Base-by-base conservation (phyloP, 2,888 invertebrate species). In the Syrista parreyssii region DNA sequence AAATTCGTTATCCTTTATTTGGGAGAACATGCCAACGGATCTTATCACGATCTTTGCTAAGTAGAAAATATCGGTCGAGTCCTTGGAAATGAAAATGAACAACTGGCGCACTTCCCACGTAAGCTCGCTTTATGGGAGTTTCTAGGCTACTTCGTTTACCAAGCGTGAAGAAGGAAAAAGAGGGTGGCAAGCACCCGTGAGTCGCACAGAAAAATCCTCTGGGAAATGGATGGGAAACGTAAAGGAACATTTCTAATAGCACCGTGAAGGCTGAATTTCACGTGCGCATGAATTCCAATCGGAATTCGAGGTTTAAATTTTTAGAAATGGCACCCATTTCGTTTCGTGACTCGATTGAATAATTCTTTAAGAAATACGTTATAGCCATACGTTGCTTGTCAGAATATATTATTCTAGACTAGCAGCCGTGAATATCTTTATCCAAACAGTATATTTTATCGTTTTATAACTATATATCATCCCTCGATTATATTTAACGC, bases 251-350 rank as follows among this genome's bases (percentile, higher is more conserved):
- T 76, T 73, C 68, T 84, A 83, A 84, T 79, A 82, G 77, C 80
- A 77, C 77, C 83, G 79, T 80, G 80, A 83, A 79, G 76, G 79
- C 79, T 76, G 79, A 80, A 83, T 82, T 74, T 75, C 80, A 79
- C 79, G 79, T 80, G 76, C 55, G 9, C 55, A 23, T 55, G 55
- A 55, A 55, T 55, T 23, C 55, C 55, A 55, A 55, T 55, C 23
- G 55, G 23, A 55, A 55, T 55, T 55, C 23, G 55, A 55, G 9
- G 55, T 23, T 23, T 23, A 9, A 55, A 15, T 23, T 55, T 23
- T 23, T 2, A 9, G 1, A 9, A 55, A 55, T 55, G 9, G 23
- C 55, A 23, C 9, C 55, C 55, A 23, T 23, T 55, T 23, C 55
- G 9, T 23, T 55, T 55, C 55, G 55, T 55, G 23, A 55, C 23